Evolutionary conservation across 2,113 vertebrate genomes (phyloP).

Genomic region (Garra rufa): DNA sequence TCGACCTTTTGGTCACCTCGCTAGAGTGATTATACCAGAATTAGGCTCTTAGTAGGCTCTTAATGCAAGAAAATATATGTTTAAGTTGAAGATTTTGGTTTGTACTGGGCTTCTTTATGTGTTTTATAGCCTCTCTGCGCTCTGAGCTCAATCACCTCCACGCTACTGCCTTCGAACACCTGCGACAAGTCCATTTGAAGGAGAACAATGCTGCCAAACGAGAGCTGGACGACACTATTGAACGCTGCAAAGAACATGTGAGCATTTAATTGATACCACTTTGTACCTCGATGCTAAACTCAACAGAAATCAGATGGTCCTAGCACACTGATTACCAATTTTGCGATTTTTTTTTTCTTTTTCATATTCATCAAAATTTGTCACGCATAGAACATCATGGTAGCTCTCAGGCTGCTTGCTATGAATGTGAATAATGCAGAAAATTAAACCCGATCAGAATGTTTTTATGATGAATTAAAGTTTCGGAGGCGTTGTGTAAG

Average conservation of each 20-base stretch:
- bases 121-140: constrained; percentile 85
- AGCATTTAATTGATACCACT: neutral
- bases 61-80: neutral
- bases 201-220: constrained; percentile 82
- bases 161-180: constrained; percentile 87
- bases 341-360: no score
- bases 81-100: neutral
- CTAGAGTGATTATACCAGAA: neutral
- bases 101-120: constrained; percentile 33
- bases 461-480: no score
- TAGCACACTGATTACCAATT: no score
- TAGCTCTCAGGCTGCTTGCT: no score
- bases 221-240: constrained; percentile 87
- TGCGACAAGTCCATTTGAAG: constrained; percentile 89
- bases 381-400: no score
- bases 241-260: constrained; percentile 87
- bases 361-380: no score
- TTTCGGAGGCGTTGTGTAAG: no score
- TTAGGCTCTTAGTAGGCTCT: neutral
- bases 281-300: neutral
- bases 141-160: constrained; percentile 96
- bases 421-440: no score
- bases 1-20: neutral
- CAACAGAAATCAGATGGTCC: no score
- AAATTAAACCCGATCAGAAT: no score